Percentiles rank a stretch among this genome's conserved stretches.
phyloP scores from a whole-genome alignment of 2,888 invertebrate genomes.

The Polydrusus cervinus region DNA sequence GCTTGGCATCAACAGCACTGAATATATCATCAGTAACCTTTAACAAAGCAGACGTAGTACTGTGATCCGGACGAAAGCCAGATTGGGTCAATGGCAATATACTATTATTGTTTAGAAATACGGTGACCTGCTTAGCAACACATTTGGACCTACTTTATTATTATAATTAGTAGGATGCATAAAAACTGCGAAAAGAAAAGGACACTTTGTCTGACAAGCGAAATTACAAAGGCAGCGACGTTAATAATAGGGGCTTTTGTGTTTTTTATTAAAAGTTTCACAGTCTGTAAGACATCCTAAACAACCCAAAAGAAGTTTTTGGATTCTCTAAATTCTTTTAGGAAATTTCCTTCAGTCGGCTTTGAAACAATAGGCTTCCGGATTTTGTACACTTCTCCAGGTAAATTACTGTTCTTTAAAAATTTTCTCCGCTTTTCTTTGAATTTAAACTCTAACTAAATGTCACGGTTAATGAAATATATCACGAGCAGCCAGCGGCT shows the following conservation, averaged over 20 bases:
- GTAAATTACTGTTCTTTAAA: conserved; percentile 30
- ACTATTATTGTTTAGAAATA: no score
- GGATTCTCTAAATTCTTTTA: conserved; percentile 20
- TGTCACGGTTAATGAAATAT: conserved; percentile 20
- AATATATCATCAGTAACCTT: no score
- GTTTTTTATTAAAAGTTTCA: conserved; percentile 13
- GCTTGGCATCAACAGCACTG: no score
- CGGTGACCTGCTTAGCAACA: no score
- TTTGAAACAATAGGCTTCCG: conserved; percentile 18
- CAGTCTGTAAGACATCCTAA: conserved; percentile 5
- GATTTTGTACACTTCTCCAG: conserved; percentile 29
- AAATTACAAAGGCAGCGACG: conserved; percentile 13
- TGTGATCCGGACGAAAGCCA: no score
- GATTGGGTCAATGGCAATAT: no score
- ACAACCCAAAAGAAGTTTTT: conserved; percentile 5
- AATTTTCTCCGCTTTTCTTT: conserved; percentile 25
- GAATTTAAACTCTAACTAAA: conserved; percentile 23
- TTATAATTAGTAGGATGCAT: neutral
- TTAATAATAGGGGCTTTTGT: conserved; percentile 8
- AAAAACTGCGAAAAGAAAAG: conserved; percentile 2
- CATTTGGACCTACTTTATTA: neutral
- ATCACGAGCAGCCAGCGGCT: neutral
- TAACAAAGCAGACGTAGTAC: no score
- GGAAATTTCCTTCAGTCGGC: conserved; percentile 8
- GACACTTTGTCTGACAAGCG: conserved; percentile 3